These are phyloP conservation scores for Venusia cambrica DNA, from an alignment of 2,888 invertebrate species.

Conservation along the genomic window DNA sequence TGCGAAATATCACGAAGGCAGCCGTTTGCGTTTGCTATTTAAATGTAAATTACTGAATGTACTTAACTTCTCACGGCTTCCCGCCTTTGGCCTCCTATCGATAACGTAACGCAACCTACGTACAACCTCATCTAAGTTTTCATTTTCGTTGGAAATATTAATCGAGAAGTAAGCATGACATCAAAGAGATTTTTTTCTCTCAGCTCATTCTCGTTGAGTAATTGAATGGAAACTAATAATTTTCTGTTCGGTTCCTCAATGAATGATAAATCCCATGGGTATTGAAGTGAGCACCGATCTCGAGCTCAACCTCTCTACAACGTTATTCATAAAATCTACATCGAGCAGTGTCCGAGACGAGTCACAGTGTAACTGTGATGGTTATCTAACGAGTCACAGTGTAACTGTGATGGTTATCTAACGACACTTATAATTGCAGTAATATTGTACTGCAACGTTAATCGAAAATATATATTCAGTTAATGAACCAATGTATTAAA, in stretches of 20 bases:
- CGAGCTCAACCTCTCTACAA: constrained; percentile 33
- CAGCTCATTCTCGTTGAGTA: constrained; percentile 2
- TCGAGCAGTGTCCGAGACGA: constrained; percentile 35
- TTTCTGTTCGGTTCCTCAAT: constrained; percentile 23
- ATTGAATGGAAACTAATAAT: constrained; percentile 34
- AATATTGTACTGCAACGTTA: no score
- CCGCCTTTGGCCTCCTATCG: no score
- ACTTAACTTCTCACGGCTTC: no score
- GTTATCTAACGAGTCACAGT: background rate
- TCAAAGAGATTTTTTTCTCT: constrained; percentile 1
- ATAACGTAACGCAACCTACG: no score
- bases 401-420: no score
- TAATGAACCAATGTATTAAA: no score
- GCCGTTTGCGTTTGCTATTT: no score
- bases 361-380: constrained; percentile 18
- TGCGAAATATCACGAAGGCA: no score
- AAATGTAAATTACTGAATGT: no score
- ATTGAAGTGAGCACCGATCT: constrained; percentile 37
- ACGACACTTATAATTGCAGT: no score
- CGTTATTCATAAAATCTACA: constrained; percentile 53
- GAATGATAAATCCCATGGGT: constrained; percentile 30
- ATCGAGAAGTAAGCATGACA: constrained; percentile 2
- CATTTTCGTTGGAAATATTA: background rate
- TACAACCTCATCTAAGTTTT: constrained; percentile 1
- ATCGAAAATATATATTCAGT: no score